Base-by-base conservation (phyloP, 64 coral and sea anemone species). In the Astreopora myriophthalma region DNA sequence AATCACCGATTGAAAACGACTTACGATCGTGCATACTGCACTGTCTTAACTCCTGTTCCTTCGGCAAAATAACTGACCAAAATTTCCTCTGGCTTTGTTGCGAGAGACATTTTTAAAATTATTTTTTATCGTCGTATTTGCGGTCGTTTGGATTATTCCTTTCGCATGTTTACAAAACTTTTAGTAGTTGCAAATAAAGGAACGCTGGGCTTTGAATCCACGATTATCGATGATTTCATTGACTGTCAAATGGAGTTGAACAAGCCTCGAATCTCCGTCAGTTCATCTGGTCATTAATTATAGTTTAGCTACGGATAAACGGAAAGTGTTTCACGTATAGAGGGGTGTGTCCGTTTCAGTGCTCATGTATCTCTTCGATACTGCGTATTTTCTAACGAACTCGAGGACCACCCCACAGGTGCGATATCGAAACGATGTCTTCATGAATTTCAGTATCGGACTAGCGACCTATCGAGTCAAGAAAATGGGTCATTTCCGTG, bases 221-320 rank as follows among this genome's bases (percentile, higher is more conserved):
- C 30, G 5, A 63, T 24, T 58, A 16, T 49, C 55, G 32, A 34
- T 63, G 7, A 34, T 64, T 36, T 64, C 32, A 80, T 34, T 80
- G 12, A 33, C 30, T 57, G 27, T 17, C 76, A 27, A 77, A 44
- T 51, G 4, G 28, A 22, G 17, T 63, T 82, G 32, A n/a, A 19
- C 23, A 13, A 12, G n/a, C 7, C 5, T 63, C 31, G 32, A 63
- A 81, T 22, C 8, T 60, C 32, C 16, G 48, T 49, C 9, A 27
- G 24, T 34, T 34, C 25, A 46, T 34, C 24, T 34, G 48, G 2
- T 58, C 19, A 57, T 17, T 16, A 48, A 10, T 8, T 11, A 13
- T 3, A 32, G 11, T 57, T 63, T 64, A 82, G 79, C 79, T 82
- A 82, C 79, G 79, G 79, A 64, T 82, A 64, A 82, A 82, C 79